Percentiles rank a stretch among this genome's conserved stretches.
Evolutionary conservation across 2,888 invertebrate genomes (phyloP).

Genomic region (Cosmia trapezina): DNA sequence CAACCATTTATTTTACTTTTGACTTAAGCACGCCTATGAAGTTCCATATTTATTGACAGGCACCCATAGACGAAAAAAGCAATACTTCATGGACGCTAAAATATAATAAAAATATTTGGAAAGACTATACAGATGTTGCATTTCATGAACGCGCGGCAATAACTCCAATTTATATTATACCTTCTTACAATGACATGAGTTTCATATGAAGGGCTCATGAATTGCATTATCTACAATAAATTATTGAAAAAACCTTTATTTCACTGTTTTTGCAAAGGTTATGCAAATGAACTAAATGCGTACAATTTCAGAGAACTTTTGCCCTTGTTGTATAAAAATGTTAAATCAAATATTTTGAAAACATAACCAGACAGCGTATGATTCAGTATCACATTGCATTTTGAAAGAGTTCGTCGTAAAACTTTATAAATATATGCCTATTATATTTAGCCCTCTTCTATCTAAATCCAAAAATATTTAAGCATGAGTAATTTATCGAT

Average conservation of each 20-base stretch:
- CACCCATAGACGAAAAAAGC: too few relatives aligned
- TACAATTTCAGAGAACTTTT: background rate
- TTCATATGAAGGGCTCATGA: background rate
- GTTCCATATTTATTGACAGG: too few relatives aligned
- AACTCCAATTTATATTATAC: background rate
- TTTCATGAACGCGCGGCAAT: background rate
- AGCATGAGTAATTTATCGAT: constrained; percentile 59
- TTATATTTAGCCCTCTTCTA: constrained; percentile 38
- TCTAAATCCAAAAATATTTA: constrained; percentile 39
- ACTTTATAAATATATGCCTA: constrained; percentile 37
- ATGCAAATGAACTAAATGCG: background rate
- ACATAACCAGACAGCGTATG: constrained; percentile 13
- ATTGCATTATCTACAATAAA: background rate
- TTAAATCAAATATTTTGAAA: background rate
- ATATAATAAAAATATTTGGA: too few relatives aligned
- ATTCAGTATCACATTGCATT: constrained; percentile 67
- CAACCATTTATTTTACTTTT: too few relatives aligned
- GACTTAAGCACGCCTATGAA: too few relatives aligned
- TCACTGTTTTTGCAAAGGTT: background rate
- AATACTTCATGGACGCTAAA: too few relatives aligned
- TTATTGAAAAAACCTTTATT: background rate
- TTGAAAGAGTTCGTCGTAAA: constrained; percentile 41
- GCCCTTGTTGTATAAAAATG: background rate
- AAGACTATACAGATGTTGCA: background rate
- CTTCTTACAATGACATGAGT: background rate